A percentile compares a stretch with the other conserved stretches of the same genome.
Evolutionary conservation across 2,113 vertebrate species (phyloP).

Genomic region (Ariopsis seemanni): DNA sequence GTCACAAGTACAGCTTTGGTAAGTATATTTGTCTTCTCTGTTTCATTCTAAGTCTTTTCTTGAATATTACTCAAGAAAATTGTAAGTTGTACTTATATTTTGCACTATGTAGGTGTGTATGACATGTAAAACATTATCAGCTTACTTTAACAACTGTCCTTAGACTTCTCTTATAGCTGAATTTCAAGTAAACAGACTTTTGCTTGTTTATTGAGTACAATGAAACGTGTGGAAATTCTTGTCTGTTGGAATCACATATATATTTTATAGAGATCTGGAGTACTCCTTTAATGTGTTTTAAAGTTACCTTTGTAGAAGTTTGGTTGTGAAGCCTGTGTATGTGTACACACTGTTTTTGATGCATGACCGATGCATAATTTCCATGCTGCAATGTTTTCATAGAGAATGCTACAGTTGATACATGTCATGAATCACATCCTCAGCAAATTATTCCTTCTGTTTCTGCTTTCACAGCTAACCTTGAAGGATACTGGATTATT

Average conservation of each 20-base stretch:
- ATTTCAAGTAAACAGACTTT: neutral
- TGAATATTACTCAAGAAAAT: neutral
- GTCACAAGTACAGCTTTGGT: neutral
- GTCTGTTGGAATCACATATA: neutral
- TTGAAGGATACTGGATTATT: slow-evolving; percentile 36
- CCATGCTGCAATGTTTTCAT: neutral
- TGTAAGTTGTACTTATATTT: neutral
- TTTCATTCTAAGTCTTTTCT: neutral
- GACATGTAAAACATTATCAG: neutral
- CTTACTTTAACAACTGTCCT: neutral
- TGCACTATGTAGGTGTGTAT: neutral
- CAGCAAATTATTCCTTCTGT: slow-evolving; percentile 1
- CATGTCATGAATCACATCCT: neutral
- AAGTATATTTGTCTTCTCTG: neutral
- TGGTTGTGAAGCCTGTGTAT: slow-evolving; percentile 23
- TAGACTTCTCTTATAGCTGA: neutral
- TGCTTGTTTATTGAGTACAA: neutral
- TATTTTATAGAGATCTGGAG: neutral
- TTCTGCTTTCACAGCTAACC: slow-evolving; percentile 69
- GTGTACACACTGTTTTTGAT: neutral
- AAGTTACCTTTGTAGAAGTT: slow-evolving; percentile 7
- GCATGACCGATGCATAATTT: slow-evolving; percentile 22
- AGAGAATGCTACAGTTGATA: neutral
- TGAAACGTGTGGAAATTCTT: neutral
- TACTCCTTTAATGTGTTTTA: neutral